phyloP scores from a whole-genome alignment of 1,140 invertebrate genomes.

The Tetragnatha versicolor region DNA sequence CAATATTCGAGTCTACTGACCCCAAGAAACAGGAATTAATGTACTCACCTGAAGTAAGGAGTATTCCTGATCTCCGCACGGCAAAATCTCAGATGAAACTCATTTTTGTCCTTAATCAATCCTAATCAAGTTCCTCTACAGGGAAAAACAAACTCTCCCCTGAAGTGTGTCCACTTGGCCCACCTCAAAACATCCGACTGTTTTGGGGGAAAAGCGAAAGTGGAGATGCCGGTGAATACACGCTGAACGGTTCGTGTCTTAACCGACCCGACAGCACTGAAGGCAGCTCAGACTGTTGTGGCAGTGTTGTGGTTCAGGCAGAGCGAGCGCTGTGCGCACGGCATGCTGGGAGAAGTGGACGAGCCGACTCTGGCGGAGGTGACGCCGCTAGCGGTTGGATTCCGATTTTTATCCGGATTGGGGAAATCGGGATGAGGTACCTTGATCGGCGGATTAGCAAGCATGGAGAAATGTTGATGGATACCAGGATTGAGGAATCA shows the following conservation, averaged over 20 bases:
- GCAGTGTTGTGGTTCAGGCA: neutral
- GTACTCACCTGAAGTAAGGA: conserved; percentile 36
- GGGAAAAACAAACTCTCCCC: neutral
- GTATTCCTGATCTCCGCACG: conserved; percentile 19
- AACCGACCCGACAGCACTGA: neutral
- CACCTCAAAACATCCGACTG: neutral
- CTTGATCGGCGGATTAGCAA: no score
- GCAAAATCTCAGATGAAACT: neutral
- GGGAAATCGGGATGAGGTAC: no score
- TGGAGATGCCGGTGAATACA: conserved; percentile 3
- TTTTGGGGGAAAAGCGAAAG: neutral
- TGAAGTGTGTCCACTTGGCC: neutral
- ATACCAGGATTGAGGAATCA: no score
- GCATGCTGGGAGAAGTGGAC: conserved; percentile 34
- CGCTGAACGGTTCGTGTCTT: neutral
- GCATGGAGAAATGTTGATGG: no score
- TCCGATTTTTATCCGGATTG: no score
- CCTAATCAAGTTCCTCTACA: neutral
- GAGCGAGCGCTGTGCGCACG: conserved; percentile 3
- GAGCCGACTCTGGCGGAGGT: neutral
- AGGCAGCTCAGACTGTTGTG: conserved; percentile 29
- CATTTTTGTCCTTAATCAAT: neutral
- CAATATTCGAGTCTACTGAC: conserved; percentile 34
- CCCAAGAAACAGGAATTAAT: conserved; percentile 20
- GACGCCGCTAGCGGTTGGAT: no score